These are phyloP conservation scores for Mesaphorura yosii DNA, from an alignment of 1,140 invertebrate genomes.

Conservation along the genomic window DNA sequence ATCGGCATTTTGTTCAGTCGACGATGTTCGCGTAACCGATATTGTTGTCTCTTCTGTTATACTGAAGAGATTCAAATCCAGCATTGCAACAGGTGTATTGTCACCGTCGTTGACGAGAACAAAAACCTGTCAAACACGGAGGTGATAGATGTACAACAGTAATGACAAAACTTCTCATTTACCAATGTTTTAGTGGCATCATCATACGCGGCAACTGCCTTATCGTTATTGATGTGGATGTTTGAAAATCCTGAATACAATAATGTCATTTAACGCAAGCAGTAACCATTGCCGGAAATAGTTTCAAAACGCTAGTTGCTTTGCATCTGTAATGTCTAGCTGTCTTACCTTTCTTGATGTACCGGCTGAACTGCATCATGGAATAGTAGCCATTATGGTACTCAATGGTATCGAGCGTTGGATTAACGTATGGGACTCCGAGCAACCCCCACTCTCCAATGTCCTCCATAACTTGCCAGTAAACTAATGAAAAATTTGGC, in stretches of 20 bases:
- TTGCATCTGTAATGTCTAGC: neutral
- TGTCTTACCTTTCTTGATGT: slow-evolving; percentile 21
- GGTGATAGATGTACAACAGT: neutral
- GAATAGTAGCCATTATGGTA: slow-evolving; percentile 22
- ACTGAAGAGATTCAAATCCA: slow-evolving; percentile 2
- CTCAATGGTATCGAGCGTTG: slow-evolving; percentile 14
- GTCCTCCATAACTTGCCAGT: slow-evolving; percentile 27
- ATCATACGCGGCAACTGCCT: slow-evolving; percentile 20
- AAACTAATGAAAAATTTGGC: slow-evolving; percentile 7
- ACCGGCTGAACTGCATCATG: slow-evolving; percentile 24
- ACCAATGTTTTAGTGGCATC: slow-evolving; percentile 10
- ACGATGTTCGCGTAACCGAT: neutral
- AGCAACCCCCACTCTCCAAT: slow-evolving; percentile 16
- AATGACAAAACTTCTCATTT: neutral
- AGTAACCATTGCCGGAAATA: neutral
- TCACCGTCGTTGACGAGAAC: slow-evolving; percentile 10
- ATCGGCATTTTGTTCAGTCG: slow-evolving; percentile 10
- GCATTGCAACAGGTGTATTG: neutral
- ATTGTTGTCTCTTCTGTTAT: too few species aligned
- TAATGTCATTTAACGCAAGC: too few species aligned
- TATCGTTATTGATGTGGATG: slow-evolving; percentile 12
- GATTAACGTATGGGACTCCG: slow-evolving; percentile 15
- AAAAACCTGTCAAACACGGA: neutral
- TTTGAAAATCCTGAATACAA: slow-evolving; percentile 10
- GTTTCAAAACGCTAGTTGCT: neutral